phyloP scores from a whole-genome alignment of 2,113 vertebrate species.

The Pseudolaguvia tuberculata region DNA sequence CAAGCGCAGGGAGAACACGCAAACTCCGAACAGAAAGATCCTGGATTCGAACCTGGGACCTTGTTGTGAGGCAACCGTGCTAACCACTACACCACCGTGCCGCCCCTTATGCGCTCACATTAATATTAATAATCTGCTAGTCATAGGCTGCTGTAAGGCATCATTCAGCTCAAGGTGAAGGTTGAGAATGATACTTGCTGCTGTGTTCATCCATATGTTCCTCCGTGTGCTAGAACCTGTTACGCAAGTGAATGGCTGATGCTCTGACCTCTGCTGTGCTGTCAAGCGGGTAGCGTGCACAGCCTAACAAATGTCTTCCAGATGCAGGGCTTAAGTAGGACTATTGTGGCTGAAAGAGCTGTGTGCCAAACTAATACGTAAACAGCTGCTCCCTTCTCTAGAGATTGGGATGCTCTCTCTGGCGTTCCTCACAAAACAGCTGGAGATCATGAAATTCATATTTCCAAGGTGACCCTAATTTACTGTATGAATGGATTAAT shows the following conservation, averaged over 20 bases:
- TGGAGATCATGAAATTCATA: constrained; percentile 12
- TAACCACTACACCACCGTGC: too few species aligned
- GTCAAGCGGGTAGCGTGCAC: constrained; percentile 16
- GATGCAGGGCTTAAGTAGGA: constrained; percentile 33
- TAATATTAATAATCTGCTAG: constrained; percentile 6
- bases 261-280: constrained; percentile 19
- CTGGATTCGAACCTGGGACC: too few species aligned
- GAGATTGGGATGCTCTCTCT: constrained; percentile 8
- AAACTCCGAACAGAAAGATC: too few species aligned
- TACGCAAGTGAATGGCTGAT: constrained; percentile 1
- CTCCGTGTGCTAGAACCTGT: constrained; percentile 3
- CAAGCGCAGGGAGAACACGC: too few species aligned
- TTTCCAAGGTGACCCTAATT: constrained; percentile 1
- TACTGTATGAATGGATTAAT: background rate
- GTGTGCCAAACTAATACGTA: constrained; percentile 36
- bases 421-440: constrained; percentile 11
- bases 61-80: too few species aligned
- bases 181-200: constrained; percentile 15
- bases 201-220: background rate
- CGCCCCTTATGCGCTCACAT: background rate
- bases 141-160: constrained; percentile 5
- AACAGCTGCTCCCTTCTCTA: constrained; percentile 28
- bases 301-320: constrained; percentile 45
- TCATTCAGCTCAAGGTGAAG: constrained; percentile 26
- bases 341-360: constrained; percentile 25